A percentile compares a stretch with the other conserved stretches of the same genome.
Conservation (phyloP, 2,888 invertebrate genomes). For the Drosophila melanocephala region DNA sequence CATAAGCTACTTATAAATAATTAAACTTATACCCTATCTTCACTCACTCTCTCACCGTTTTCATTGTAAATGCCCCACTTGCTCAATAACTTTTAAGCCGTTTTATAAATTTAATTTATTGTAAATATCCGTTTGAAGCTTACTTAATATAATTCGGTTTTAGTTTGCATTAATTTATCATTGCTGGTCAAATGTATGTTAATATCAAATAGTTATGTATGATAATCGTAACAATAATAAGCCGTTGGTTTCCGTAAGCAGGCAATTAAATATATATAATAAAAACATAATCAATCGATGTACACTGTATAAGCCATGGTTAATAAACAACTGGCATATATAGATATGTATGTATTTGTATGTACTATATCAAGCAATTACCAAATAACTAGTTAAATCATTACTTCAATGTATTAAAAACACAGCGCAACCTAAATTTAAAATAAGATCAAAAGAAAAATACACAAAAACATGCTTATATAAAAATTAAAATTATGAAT, state of each 20-base stretch:
- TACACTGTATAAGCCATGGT: conserved; percentile 30
- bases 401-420: conserved; percentile 66
- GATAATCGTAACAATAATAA: conserved; percentile 50
- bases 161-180: conserved; percentile 59
- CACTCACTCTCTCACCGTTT: conserved; percentile 2
- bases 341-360: conserved; percentile 32
- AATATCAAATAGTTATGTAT: conserved; percentile 34
- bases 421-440: conserved; percentile 56
- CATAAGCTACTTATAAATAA: conserved; percentile 21
- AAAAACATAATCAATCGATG: conserved; percentile 16
- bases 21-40: conserved; percentile 24
- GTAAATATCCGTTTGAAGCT: conserved; percentile 40
- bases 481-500: conserved; percentile 30
- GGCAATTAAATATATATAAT: conserved; percentile 32
- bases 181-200: conserved; percentile 74
- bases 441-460: conserved; percentile 38
- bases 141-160: conserved; percentile 25
- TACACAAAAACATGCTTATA: conserved; percentile 57
- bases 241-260: conserved; percentile 50
- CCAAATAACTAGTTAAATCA: conserved; percentile 80
- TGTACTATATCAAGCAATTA: conserved; percentile 60
- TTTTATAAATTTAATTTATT: conserved; percentile 24
- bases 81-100: conserved; percentile 70
- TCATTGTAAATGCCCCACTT: conserved; percentile 67
- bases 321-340: conserved; percentile 11